Conservation (phyloP, 2,113 vertebrate genomes). For the Pyrgilauda ruficollis region DNA sequence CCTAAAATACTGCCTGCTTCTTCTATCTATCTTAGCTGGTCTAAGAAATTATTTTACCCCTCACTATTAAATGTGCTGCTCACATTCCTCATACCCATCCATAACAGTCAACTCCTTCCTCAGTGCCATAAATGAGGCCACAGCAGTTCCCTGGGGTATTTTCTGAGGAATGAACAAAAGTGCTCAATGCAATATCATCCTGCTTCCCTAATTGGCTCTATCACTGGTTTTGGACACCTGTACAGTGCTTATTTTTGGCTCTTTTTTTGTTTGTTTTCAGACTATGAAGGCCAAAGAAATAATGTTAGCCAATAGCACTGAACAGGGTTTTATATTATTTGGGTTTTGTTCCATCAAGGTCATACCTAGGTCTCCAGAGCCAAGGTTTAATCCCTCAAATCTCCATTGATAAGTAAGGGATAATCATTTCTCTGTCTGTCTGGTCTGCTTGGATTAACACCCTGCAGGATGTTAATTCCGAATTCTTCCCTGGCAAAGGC, state of each 20-base stretch:
- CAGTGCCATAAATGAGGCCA: background rate
- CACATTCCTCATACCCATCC: background rate
- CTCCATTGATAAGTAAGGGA: background rate
- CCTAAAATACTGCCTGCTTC: background rate
- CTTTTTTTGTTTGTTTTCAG: background rate
- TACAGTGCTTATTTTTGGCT: background rate
- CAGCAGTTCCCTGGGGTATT: background rate
- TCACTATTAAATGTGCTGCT: background rate
- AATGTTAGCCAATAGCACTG: background rate
- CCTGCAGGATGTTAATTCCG: background rate
- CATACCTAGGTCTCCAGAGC: background rate
- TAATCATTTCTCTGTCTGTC: constrained; percentile 23
- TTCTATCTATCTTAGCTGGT: background rate
- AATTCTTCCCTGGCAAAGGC: background rate
- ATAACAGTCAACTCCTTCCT: background rate
- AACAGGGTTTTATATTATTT: background rate
- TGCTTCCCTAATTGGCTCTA: background rate
- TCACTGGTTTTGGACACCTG: background rate
- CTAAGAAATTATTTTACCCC: background rate
- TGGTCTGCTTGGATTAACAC: background rate
- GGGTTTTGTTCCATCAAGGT: background rate
- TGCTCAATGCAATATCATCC: background rate
- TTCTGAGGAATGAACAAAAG: background rate
- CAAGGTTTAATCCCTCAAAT: background rate
- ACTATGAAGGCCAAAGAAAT: background rate